phyloP scores from a whole-genome alignment of 2,888 invertebrate species.

The Sminthurinus aureus region DNA sequence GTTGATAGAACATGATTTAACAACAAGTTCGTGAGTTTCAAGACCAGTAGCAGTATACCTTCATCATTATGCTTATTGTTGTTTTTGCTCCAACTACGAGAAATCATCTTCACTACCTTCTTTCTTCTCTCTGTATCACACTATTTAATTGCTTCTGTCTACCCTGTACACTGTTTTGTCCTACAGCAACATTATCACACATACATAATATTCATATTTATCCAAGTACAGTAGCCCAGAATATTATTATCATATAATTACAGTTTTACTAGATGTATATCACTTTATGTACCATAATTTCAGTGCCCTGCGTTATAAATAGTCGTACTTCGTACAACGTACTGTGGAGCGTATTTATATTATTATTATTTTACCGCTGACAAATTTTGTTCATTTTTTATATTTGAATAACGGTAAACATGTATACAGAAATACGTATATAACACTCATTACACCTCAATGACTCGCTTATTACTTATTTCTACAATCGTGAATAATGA shows the following conservation, averaged over 20 bases:
- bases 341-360: too few relatives aligned
- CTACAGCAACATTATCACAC: conserved; percentile 20
- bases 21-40: conserved; percentile 41
- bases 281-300: too few relatives aligned
- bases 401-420: not conserved
- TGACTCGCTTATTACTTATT: too few relatives aligned
- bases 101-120: too few relatives aligned
- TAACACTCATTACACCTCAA: too few relatives aligned
- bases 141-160: conserved; percentile 37
- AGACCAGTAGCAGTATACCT: conserved; percentile 48
- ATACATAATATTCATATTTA: not conserved
- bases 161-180: conserved; percentile 1
- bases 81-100: conserved; percentile 19
- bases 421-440: not conserved
- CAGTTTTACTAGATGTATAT: not conserved
- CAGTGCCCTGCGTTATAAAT: too few relatives aligned
- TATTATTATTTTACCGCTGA: too few relatives aligned
- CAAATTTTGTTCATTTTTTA: not conserved
- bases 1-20: not conserved
- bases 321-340: too few relatives aligned
- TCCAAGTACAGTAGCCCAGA: not conserved
- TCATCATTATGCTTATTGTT: conserved; percentile 49
- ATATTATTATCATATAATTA: not conserved
- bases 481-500: too few relatives aligned
- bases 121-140: conserved; percentile 24